phyloP scores from a whole-genome alignment of 2,113 vertebrate genomes.

The Grus americana region DNA sequence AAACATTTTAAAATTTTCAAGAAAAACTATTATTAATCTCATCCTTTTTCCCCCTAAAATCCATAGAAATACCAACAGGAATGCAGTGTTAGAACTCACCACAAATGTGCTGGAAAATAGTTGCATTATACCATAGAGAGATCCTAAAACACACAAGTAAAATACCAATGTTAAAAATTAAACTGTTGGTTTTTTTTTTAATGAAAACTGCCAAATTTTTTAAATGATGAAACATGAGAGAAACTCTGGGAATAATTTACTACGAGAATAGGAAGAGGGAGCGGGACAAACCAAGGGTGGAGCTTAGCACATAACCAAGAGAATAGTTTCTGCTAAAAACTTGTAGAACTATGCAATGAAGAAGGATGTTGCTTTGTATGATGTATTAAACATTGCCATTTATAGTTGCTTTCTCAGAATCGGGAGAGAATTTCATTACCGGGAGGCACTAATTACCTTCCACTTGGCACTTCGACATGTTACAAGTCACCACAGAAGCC shows the following conservation, averaged over 20 bases:
- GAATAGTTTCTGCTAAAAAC: not conserved
- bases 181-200: not conserved
- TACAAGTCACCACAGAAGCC: not conserved
- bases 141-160: constrained; percentile 77
- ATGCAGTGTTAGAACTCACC: constrained; percentile 78
- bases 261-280: not conserved
- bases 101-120: constrained; percentile 94
- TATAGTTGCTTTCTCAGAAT: not conserved
- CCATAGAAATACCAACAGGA: not conserved
- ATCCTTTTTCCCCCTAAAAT: not conserved
- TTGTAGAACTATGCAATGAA: not conserved
- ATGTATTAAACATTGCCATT: not conserved
- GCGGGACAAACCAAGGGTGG: not conserved
- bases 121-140: constrained; percentile 91
- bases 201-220: not conserved
- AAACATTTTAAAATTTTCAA: not conserved
- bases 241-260: not conserved
- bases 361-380: not conserved
- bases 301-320: not conserved
- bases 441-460: not conserved
- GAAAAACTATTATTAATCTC: not conserved
- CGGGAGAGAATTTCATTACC: not conserved
- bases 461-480: not conserved
- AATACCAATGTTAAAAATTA: not conserved
- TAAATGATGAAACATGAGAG: not conserved